Evolutionary conservation across 2,113 vertebrate species (phyloP).

Genomic region (Perca fluviatilis): DNA sequence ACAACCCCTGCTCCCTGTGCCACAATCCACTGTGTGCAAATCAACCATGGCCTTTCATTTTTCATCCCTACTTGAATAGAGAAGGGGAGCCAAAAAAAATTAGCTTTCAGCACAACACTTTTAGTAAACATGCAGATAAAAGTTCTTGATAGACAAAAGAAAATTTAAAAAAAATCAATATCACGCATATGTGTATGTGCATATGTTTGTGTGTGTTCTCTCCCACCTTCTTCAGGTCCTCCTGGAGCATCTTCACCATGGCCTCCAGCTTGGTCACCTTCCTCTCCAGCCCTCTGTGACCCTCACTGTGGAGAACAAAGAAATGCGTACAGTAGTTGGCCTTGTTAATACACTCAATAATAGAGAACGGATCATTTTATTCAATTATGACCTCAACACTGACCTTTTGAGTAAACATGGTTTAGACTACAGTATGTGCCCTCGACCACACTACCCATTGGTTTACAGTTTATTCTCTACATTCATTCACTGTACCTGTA

Average conservation of each 20-base stretch:
- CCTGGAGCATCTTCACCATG: slow-evolving; percentile 97
- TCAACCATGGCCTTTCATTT: not conserved
- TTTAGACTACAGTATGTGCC: not conserved
- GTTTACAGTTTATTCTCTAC: too few relatives aligned
- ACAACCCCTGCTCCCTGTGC: not conserved
- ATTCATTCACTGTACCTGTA: too few relatives aligned
- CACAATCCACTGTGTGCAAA: slow-evolving; percentile 21
- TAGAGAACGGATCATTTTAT: not conserved
- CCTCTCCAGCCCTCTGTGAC: slow-evolving; percentile 92
- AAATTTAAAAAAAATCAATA: too few relatives aligned
- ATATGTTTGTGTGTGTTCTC: slow-evolving; percentile 1
- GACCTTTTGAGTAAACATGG: not conserved
- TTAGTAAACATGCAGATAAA: not conserved
- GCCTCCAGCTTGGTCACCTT: slow-evolving; percentile 97
- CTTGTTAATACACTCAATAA: not conserved
- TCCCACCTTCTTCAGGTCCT: slow-evolving; percentile 95
- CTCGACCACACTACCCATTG: not conserved
- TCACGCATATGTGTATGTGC: not conserved
- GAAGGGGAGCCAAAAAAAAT: not conserved
- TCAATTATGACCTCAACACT: not conserved
- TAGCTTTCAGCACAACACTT: not conserved
- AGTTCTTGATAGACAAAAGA: not conserved
- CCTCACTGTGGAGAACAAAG: slow-evolving; percentile 85
- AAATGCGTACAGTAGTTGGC: not conserved
- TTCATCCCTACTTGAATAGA: slow-evolving; percentile 16